Evolutionary conservation across 1,140 invertebrate species (phyloP), one percentile per base, ranked within the genome.

Genomic region (Charaxes varanes): DNA sequence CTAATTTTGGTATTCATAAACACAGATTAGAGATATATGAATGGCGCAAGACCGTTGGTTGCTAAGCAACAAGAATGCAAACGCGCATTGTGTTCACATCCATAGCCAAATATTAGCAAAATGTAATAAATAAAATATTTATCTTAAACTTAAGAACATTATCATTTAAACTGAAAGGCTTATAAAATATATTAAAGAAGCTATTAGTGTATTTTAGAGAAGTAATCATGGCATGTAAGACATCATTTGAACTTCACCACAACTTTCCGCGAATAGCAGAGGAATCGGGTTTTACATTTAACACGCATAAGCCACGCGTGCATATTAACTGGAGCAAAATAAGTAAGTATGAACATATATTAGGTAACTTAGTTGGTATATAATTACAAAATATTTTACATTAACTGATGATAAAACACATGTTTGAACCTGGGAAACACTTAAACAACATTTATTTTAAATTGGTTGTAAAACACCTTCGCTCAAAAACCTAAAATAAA

Each of bases 191-290:
- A 35, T 30, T 27, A 32, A 26, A 16, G 28, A 21, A n/a, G n/a
- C n/a, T n/a, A n/a, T n/a, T n/a, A n/a, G n/a, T n/a, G n/a, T n/a
- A n/a, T n/a, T n/a, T 17, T 15, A 41, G 5, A 23, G 15, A 22
- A 17, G 31, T 1, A 2, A 7, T 60, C 10, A 84, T 84, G 81
- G 85, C 87, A 27, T 85, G 83, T 41, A 86, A 85, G 64, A 77
- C 83, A 10, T 85, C 86, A 15, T 87, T 84, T 13, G 86, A 87
- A 55, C 85, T 88, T 71, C 88, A 88, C 56, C 88, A 88, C 48
- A 88, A 91, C 71, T 91, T 90, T 71, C 86, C 88, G n/a, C 89
- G 88, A 53, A 57, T 91, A 14, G 89, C 89, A 13, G 86, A 86
- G 61, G 89, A 90, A 53, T 87, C 88, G 13, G 89, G 90, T 6